Conservation (phyloP, 1,140 invertebrate species). For the Hycleus phaleratus region DNA sequence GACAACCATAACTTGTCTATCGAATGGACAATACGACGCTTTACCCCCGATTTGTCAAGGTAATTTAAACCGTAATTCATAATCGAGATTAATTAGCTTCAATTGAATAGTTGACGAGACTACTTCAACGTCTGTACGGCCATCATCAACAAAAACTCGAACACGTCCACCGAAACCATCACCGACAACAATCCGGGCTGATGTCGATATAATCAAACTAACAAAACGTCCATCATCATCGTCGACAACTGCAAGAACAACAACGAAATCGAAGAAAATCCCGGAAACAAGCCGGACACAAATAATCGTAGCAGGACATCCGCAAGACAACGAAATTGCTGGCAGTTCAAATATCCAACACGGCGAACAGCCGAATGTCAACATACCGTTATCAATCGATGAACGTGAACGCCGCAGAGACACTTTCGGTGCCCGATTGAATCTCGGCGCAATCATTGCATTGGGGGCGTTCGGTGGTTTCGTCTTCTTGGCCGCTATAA, state of each 20-base stretch:
- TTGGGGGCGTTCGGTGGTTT: constrained; percentile 84
- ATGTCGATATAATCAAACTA: constrained; percentile 26
- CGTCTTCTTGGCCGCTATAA: constrained; percentile 80
- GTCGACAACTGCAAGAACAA: constrained; percentile 19
- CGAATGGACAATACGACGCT: constrained; percentile 72
- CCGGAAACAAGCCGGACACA: constrained; percentile 38
- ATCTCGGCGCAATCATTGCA: constrained; percentile 80
- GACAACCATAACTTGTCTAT: constrained; percentile 59
- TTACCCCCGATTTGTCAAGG: constrained; percentile 63
- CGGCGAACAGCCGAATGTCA: constrained; percentile 54
- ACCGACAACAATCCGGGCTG: constrained; percentile 37
- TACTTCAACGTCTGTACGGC: constrained; percentile 10
- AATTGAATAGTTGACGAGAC: background rate
- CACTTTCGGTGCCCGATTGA: constrained; percentile 64
- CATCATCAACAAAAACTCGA: constrained; percentile 30
- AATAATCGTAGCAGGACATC: constrained; percentile 57
- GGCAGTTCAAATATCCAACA: constrained; percentile 46
- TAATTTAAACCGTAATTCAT: background rate
- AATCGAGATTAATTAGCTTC: constrained; percentile 37
- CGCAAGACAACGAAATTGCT: constrained; percentile 52
- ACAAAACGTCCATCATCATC: constrained; percentile 14
- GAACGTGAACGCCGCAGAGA: constrained; percentile 49
- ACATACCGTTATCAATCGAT: constrained; percentile 60
- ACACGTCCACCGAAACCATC: constrained; percentile 37
- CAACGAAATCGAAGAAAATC: constrained; percentile 12